These are phyloP conservation scores for Pollachius pollachius DNA, from an alignment of 2,113 vertebrate genomes.

Conservation along the genomic window DNA sequence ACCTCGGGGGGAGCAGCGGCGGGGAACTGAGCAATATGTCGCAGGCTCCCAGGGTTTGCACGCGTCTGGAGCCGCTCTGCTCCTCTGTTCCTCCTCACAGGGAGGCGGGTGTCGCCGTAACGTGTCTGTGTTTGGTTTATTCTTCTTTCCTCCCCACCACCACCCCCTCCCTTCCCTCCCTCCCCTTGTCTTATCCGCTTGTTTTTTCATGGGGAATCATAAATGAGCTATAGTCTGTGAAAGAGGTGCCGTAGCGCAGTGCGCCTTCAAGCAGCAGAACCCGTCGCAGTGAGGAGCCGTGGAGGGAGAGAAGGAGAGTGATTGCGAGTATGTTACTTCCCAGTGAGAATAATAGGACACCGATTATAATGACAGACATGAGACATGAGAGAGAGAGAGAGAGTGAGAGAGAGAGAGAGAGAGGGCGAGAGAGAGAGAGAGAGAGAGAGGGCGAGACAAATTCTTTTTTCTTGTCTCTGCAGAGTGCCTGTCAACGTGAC, in stretches of 20 bases:
- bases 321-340: not conserved
- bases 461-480: not conserved
- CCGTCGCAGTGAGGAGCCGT: no score
- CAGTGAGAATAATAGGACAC: slow-evolving; percentile 35
- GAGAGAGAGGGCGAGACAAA: no score
- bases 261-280: no score
- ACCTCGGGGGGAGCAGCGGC: no score
- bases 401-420: no score
- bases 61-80: not conserved
- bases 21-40: slow-evolving; percentile 18
- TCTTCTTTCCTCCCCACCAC: not conserved
- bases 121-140: slow-evolving; percentile 40
- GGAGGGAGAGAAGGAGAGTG: no score
- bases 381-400: slow-evolving; percentile 4
- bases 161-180: no score
- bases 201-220: no score
- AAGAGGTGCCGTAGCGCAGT: no score
- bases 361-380: slow-evolving; percentile 31
- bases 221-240: no score
- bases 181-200: no score
- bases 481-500: slow-evolving; percentile 8
- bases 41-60: not conserved
- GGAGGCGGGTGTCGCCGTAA: slow-evolving; percentile 36
- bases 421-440: no score
- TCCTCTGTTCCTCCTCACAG: slow-evolving; percentile 30